phyloP scores from a whole-genome alignment of 2,888 invertebrate genomes.

The Lobophora halterata region DNA sequence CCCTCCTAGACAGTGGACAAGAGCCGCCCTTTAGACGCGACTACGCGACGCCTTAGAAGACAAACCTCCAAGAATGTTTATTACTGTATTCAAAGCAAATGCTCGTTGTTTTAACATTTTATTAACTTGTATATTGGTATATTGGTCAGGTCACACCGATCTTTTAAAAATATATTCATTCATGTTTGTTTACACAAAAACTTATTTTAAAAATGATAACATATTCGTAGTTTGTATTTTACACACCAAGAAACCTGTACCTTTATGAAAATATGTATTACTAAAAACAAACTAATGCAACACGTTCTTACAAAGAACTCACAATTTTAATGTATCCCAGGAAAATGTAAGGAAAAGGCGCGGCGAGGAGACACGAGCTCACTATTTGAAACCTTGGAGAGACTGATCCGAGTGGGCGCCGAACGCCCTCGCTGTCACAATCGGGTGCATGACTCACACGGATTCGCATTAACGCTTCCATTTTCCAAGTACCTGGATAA shows the following conservation, averaged over 20 bases:
- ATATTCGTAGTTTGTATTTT: background rate
- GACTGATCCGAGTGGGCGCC: constrained; percentile 43
- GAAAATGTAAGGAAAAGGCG: constrained; percentile 34
- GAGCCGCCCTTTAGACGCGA: no score
- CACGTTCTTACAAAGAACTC: constrained; percentile 23
- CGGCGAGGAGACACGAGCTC: constrained; percentile 45
- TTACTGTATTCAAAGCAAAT: no score
- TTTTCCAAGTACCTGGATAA: constrained; percentile 8
- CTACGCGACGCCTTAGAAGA: no score
- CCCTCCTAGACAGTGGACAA: no score
- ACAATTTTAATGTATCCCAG: constrained; percentile 26
- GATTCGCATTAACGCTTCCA: constrained; percentile 38
- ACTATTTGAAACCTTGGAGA: constrained; percentile 30
- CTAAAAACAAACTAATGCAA: no score
- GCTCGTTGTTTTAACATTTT: no score
- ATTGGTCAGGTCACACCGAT: no score
- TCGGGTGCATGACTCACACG: constrained; percentile 45
- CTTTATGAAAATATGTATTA: background rate
- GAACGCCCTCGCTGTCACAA: constrained; percentile 22
- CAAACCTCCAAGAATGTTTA: no score
- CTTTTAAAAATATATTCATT: no score
- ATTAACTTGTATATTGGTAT: no score
- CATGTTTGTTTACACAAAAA: no score
- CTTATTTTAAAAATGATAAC: no score
- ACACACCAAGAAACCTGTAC: background rate